A percentile compares a stretch with the other conserved stretches of the same genome.
Evolutionary conservation across 2,888 invertebrate genomes (phyloP).

Genomic region (Spialia ferax): DNA sequence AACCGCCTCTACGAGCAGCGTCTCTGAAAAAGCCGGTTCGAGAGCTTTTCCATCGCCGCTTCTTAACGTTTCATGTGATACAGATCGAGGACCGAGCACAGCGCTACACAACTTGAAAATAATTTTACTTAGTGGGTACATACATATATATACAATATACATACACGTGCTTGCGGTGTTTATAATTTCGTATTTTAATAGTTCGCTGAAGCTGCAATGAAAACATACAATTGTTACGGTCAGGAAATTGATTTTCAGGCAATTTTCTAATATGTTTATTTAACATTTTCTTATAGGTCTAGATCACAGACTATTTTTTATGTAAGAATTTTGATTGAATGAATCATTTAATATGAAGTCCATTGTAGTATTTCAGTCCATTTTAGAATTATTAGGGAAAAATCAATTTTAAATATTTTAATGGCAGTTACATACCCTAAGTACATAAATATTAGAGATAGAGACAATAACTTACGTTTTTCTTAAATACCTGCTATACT

Average conservation of each 20-base stretch:
- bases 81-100: slow-evolving; percentile 12
- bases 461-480: too few relatives aligned
- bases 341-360: too few relatives aligned
- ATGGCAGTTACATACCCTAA: too few relatives aligned
- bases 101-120: slow-evolving; percentile 30
- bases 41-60: slow-evolving; percentile 69
- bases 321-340: too few relatives aligned
- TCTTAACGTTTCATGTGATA: slow-evolving; percentile 36
- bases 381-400: too few relatives aligned
- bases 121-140: slow-evolving; percentile 7
- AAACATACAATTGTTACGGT: background rate
- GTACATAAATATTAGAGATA: too few relatives aligned
- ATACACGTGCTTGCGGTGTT: slow-evolving; percentile 4
- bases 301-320: background rate
- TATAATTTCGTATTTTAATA: slow-evolving; percentile 9
- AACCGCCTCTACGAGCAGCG: slow-evolving; percentile 54
- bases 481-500: too few relatives aligned
- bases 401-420: too few relatives aligned
- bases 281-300: background rate
- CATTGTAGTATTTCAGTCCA: too few relatives aligned
- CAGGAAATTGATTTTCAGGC: background rate
- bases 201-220: background rate
- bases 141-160: too few relatives aligned
- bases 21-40: slow-evolving; percentile 72
- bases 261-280: slow-evolving; percentile 1